Evolutionary conservation across 2,113 vertebrate genomes (phyloP).

Genomic region (Sander lucioperca): DNA sequence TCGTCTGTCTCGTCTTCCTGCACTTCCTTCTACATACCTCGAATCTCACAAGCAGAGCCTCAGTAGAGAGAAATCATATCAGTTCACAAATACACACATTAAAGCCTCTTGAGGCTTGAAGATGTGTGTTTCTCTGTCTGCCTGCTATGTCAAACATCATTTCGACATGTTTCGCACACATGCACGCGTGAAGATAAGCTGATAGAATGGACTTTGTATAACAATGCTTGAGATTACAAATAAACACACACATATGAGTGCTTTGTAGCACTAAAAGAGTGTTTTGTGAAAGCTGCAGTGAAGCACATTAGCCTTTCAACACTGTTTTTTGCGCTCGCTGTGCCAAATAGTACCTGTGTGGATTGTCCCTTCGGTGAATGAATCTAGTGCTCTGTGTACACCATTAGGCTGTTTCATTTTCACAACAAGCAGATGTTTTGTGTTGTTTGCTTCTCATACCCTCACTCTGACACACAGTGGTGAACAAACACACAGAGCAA

Average conservation of each 20-base stretch:
- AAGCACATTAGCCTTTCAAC: slow-evolving; percentile 71
- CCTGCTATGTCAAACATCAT: slow-evolving; percentile 47
- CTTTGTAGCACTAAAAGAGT: slow-evolving; percentile 46
- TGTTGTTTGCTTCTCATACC: slow-evolving; percentile 58
- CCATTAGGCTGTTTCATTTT: slow-evolving; percentile 78
- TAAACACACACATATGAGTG: slow-evolving; percentile 32
- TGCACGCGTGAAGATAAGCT: slow-evolving; percentile 47
- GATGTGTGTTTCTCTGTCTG: slow-evolving; percentile 27
- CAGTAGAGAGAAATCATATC: slow-evolving; percentile 17
- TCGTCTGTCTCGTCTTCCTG: slow-evolving; percentile 32
- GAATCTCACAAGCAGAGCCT: slow-evolving; percentile 17
- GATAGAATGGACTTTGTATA: slow-evolving; percentile 50
- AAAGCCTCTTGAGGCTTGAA: slow-evolving; percentile 25
- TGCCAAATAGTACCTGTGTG: slow-evolving; percentile 73
- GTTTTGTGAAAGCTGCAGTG: slow-evolving; percentile 62
- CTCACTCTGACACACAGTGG: slow-evolving; percentile 41
- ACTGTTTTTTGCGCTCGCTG: slow-evolving; percentile 41
- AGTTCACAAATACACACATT: slow-evolving; percentile 7
- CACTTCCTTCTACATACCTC: slow-evolving; percentile 26
- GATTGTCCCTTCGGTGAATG: slow-evolving; percentile 67
- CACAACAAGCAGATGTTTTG: slow-evolving; percentile 74
- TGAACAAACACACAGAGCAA: slow-evolving; percentile 51
- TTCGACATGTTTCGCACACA: slow-evolving; percentile 41
- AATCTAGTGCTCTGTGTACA: slow-evolving; percentile 63
- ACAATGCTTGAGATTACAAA: slow-evolving; percentile 52